Evolutionary conservation across 2,888 invertebrate species (phyloP).

Genomic region (Catocala nupta): DNA sequence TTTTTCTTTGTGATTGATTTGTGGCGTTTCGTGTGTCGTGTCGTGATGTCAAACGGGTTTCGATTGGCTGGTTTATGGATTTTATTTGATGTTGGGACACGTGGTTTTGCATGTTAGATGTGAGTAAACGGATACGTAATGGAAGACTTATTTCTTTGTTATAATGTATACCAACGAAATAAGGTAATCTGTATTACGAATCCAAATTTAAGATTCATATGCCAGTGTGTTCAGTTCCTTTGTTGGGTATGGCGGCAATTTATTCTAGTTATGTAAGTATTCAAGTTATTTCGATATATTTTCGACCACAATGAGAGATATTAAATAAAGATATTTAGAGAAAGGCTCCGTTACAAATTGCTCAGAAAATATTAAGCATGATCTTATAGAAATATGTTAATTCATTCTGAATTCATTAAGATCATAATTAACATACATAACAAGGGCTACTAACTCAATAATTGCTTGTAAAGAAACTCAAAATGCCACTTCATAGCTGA

Average conservation of each 20-base stretch:
- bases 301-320: no score
- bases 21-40: slow-evolving; percentile 60
- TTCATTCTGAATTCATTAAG: not conserved
- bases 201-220: no score
- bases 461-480: not conserved
- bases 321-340: no score
- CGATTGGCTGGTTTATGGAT: slow-evolving; percentile 48
- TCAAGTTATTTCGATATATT: no score
- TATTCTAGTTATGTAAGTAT: no score
- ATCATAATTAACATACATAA: slow-evolving; percentile 1
- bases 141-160: slow-evolving; percentile 8
- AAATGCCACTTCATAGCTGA: slow-evolving; percentile 4
- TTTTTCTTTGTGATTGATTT: slow-evolving; percentile 78
- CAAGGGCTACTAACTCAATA: slow-evolving; percentile 2
- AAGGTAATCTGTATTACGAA: not conserved
- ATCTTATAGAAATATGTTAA: not conserved
- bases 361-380: not conserved
- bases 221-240: no score
- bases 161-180: not conserved
- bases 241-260: no score
- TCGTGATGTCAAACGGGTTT: slow-evolving; percentile 46
- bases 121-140: slow-evolving; percentile 11
- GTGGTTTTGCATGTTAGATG: slow-evolving; percentile 43
- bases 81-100: slow-evolving; percentile 41
- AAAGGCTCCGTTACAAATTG: no score